Percentiles rank a stretch among this genome's conserved stretches.
These are phyloP conservation scores for Hirudo medicinalis DNA, from an alignment of 1,140 invertebrate species.

Conservation along the genomic window DNA sequence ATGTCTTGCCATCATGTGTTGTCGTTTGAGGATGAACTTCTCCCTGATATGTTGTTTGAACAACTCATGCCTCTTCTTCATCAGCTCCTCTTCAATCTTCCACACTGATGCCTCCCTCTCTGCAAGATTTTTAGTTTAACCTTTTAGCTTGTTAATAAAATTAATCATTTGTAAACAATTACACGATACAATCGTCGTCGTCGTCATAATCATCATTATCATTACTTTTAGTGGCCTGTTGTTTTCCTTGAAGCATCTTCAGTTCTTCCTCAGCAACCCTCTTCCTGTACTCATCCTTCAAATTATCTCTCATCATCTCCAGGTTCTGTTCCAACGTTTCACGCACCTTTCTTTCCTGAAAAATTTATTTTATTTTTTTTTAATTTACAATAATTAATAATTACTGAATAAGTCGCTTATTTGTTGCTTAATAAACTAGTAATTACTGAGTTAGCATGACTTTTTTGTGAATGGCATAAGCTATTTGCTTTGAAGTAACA, in stretches of 20 bases:
- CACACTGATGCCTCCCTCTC: neutral
- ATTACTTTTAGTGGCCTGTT: slow-evolving; percentile 6
- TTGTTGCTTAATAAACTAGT: too few relatives aligned
- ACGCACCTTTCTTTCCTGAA: slow-evolving; percentile 1
- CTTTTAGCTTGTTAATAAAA: neutral
- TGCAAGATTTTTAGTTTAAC: neutral
- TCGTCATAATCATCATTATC: neutral
- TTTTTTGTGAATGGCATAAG: too few relatives aligned
- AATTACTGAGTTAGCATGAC: too few relatives aligned
- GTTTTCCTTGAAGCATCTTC: neutral
- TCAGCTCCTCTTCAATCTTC: neutral
- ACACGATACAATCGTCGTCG: neutral
- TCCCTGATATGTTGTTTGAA: neutral
- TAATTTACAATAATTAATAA: too few relatives aligned
- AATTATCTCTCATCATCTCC: slow-evolving; percentile 1
- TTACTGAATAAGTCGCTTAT: too few relatives aligned
- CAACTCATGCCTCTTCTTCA: neutral
- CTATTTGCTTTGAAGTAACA: too few relatives aligned
- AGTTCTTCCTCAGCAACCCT: neutral
- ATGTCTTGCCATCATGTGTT: slow-evolving; percentile 3
- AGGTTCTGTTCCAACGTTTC: neutral
- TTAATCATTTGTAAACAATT: neutral
- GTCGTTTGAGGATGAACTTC: neutral
- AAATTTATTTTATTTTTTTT: too few relatives aligned
- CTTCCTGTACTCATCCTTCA: slow-evolving; percentile 5